Evolutionary conservation across 2,113 vertebrate species (phyloP).

Genomic region (Macroglossus sobrinus): DNA sequence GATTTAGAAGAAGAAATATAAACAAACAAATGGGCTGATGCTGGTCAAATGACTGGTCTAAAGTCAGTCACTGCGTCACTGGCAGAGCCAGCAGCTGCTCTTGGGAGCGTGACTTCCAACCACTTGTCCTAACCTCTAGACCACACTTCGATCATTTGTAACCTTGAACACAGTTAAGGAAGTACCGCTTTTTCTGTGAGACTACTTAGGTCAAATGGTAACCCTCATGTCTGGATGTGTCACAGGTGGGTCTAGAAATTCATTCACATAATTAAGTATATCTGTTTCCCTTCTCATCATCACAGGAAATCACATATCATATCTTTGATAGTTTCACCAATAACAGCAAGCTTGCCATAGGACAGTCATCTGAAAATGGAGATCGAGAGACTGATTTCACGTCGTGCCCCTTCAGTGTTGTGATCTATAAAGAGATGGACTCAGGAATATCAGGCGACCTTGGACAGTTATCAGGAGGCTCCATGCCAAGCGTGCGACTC

Average conservation of each 20-base stretch:
- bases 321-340: neutral
- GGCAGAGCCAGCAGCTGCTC: neutral
- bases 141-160: neutral
- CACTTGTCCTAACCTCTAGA: constrained; percentile 1
- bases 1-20: neutral
- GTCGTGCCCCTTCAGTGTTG: neutral
- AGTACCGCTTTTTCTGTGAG: neutral
- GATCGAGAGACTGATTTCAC: neutral
- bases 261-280: neutral
- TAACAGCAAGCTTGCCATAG: neutral
- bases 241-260: neutral
- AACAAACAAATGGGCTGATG: neutral
- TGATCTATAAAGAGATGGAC: neutral
- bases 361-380: neutral
- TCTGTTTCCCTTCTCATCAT: neutral
- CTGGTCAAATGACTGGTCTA: neutral
- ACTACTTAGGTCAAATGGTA: neutral
- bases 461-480: neutral
- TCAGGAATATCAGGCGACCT: neutral
- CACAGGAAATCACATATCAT: neutral
- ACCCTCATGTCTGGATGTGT: neutral
- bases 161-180: neutral
- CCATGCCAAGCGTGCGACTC: rapidly evolving
- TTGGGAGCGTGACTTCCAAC: neutral
- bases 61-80: neutral